These are phyloP conservation scores for Sylvietta virens DNA, from an alignment of 2,113 vertebrate species.

Conservation along the genomic window DNA sequence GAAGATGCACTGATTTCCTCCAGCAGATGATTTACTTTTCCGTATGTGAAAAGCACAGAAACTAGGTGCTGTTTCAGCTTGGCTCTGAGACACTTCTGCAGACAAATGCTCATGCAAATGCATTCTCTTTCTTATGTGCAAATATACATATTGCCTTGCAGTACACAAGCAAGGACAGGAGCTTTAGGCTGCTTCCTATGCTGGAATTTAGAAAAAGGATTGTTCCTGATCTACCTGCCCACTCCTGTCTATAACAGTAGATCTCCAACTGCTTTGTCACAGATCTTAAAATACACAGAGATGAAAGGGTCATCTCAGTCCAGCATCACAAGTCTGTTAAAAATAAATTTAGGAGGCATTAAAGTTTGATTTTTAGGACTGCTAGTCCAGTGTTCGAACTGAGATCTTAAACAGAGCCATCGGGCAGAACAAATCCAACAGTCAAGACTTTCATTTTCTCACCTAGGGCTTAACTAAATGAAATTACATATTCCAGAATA, in stretches of 20 bases:
- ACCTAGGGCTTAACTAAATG: not conserved
- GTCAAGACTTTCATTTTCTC: not conserved
- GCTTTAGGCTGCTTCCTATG: not conserved
- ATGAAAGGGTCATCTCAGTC: conserved; percentile 16
- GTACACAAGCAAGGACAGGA: not conserved
- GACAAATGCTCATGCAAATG: not conserved
- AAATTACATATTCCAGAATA: not conserved
- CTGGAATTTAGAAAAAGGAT: not conserved
- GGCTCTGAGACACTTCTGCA: not conserved
- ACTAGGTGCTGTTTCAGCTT: not conserved
- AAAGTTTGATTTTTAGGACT: not conserved
- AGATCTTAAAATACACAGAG: not conserved
- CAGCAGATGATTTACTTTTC: not conserved
- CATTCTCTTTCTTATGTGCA: not conserved
- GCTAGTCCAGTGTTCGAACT: not conserved
- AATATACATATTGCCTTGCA: not conserved
- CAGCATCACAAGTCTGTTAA: not conserved
- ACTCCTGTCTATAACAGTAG: not conserved
- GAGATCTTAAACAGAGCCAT: not conserved
- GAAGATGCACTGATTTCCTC: not conserved
- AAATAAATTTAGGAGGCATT: not conserved
- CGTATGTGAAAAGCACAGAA: not conserved
- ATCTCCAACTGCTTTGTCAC: not conserved
- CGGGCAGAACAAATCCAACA: not conserved
- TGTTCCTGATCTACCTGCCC: not conserved